Evolutionary conservation across 2,888 invertebrate species (phyloP), one percentile per base, ranked within the genome.

Genomic region (Agrochola litura): DNA sequence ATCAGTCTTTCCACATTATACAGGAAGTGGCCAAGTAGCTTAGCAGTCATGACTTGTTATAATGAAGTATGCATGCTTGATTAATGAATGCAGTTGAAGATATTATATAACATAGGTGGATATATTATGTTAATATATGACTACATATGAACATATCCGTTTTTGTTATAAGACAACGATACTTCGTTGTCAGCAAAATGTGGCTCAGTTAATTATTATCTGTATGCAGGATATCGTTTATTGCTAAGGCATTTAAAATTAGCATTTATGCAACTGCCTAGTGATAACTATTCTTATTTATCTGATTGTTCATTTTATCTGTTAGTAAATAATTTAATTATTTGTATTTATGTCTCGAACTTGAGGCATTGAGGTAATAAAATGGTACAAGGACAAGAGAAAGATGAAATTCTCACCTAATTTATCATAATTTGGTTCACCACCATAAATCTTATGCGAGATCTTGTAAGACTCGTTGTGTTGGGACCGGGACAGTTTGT

Each of bases 401-500:
- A 63, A 25, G 14, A 30, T 67, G 19, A 54, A 19, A 22, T 54
- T n/a, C 95, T 92, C 91, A 97, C 98, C 98, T 90, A 99, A 96
- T 75, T 97, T 97, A 90, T 98, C 97, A 78, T 97, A 94, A 91
- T 98, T 97, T 3, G 98, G 98, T 89, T 98, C 97, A 52, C 98
- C 98, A 89, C 98, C 97, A 94, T 98, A 98, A 91, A 99, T 98
- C 91, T 98, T 98, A 94, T 99, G 99, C 92, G 98, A 98, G 86
- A 99, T 98, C 85, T 98, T 98, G 94, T 98, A 99, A 6, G 99
- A 98, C 89, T 99, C 99, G 16, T 98, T 97, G 71, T 98, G 98
- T 94, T 99, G 99, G 67, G 98, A 97, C 79, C 99, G 97, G n/a
- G 99, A 99, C 83, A 99, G 95, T 95, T 99, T 98, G 92, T 99